These are phyloP conservation scores for Coreoperca whiteheadi DNA, from an alignment of 2,113 vertebrate species.

Conservation along the genomic window DNA sequence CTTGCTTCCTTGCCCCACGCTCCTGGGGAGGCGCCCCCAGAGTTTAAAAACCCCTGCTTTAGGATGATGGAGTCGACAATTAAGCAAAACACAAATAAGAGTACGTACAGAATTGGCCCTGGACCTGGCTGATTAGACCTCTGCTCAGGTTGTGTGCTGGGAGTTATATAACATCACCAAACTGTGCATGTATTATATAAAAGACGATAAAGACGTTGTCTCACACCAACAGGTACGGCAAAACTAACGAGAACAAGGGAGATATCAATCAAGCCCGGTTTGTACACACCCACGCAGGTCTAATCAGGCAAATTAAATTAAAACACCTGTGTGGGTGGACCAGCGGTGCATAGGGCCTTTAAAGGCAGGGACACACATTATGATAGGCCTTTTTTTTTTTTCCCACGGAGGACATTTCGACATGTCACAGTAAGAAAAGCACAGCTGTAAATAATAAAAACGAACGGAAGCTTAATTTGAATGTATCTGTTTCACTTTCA, in stretches of 20 bases:
- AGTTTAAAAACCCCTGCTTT: background rate
- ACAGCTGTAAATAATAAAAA: background rate
- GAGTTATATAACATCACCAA: background rate
- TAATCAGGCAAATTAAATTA: background rate
- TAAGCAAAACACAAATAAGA: background rate
- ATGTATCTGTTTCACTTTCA: background rate
- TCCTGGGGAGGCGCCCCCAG: too few species aligned
- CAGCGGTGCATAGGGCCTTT: background rate
- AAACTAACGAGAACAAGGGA: background rate
- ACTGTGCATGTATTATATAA: too few species aligned
- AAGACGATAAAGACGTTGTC: too few species aligned
- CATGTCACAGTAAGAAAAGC: background rate
- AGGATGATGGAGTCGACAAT: background rate
- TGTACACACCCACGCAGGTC: background rate
- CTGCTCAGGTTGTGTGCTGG: background rate
- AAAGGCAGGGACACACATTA: background rate
- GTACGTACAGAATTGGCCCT: background rate
- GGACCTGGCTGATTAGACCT: background rate
- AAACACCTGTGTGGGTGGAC: background rate
- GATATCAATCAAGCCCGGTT: background rate
- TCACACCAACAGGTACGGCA: background rate
- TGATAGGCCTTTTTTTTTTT: background rate
- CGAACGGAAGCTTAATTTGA: background rate
- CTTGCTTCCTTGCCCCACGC: background rate
- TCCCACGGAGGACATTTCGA: background rate